These are phyloP conservation scores for Anomalospiza imberbis DNA, from an alignment of 2,797 vertebrate species.

Conservation along the genomic window DNA sequence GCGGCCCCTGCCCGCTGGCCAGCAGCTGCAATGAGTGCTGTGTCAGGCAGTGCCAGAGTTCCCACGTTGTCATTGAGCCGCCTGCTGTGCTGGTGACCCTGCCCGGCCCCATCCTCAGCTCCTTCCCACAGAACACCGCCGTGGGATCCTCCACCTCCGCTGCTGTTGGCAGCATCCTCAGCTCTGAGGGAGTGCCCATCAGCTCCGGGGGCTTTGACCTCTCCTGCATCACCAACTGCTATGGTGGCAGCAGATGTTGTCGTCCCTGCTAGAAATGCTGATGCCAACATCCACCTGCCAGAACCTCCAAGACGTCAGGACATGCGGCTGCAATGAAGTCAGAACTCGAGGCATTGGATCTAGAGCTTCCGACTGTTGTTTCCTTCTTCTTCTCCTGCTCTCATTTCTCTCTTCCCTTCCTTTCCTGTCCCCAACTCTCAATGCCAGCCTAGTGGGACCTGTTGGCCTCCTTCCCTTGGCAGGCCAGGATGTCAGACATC, in stretches of 20 bases:
- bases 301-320: background rate
- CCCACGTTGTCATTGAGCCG: background rate
- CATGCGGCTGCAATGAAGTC: fast-evolving
- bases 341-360: no score
- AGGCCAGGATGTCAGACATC: no score
- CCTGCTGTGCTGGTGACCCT: background rate
- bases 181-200: background rate
- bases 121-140: background rate
- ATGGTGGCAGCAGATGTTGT: background rate
- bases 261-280: background rate
- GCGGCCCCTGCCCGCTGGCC: background rate
- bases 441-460: no score
- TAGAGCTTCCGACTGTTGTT: no score
- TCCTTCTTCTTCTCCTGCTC: no score
- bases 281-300: fast-evolving
- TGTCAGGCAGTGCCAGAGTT: background rate
- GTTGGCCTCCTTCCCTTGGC: no score
- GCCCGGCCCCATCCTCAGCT: background rate
- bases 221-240: background rate
- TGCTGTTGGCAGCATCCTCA: background rate
- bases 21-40: background rate
- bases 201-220: background rate
- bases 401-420: background rate
- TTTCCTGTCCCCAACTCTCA: background rate
- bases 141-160: background rate